Evolutionary conservation across 2,113 vertebrate species (phyloP).

Genomic region (Tragulus kanchil): DNA sequence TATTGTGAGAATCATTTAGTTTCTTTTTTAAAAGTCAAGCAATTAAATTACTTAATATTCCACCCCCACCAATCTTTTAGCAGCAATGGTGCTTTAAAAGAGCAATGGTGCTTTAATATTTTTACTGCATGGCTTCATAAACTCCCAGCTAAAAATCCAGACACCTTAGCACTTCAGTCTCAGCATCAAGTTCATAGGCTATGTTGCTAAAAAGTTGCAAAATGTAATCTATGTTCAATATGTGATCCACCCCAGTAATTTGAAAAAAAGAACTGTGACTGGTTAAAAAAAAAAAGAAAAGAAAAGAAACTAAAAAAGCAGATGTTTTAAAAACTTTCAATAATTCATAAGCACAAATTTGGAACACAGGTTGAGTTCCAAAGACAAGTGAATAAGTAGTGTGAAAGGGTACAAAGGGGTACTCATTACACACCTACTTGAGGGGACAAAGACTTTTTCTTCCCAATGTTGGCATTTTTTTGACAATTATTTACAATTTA

Average conservation of each 20-base stretch:
- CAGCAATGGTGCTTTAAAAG: constrained; percentile 9
- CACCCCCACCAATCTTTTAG: neutral
- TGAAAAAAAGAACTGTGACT: neutral
- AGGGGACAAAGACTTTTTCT: neutral
- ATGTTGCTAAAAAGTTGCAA: constrained; percentile 44
- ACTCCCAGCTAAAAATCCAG: neutral
- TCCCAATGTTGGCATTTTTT: neutral
- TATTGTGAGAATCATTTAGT: constrained; percentile 18
- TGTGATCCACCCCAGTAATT: neutral
- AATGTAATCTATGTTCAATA: neutral
- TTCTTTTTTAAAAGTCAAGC: neutral
- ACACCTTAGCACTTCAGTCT: neutral
- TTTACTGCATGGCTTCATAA: neutral
- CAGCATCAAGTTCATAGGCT: constrained; percentile 23
- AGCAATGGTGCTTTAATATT: neutral
- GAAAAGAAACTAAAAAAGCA: neutral
- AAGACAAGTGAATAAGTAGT: constrained; percentile 12
- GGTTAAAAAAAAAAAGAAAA: neutral
- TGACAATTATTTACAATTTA: constrained; percentile 29
- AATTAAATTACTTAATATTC: constrained; percentile 46
- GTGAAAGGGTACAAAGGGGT: neutral
- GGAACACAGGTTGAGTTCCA: constrained; percentile 1
- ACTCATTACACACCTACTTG: constrained; percentile 24
- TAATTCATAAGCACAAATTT: neutral
- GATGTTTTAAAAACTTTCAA: neutral